phyloP scores from a whole-genome alignment of 2,888 invertebrate species.

The Oxytorus armatus region DNA sequence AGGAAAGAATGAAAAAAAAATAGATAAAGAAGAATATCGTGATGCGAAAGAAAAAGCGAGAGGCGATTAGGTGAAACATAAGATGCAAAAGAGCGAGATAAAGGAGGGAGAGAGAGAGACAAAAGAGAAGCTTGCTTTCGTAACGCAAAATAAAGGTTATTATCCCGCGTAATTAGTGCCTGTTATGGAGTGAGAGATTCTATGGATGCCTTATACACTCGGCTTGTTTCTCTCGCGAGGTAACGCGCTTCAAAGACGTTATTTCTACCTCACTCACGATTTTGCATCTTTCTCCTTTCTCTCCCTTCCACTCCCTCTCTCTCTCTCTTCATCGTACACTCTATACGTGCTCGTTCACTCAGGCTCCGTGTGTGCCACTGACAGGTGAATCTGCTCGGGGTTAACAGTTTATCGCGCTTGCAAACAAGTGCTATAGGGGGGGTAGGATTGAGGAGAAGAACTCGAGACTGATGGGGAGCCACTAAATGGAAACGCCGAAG shows the following conservation, averaged over 20 bases:
- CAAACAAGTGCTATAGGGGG: constrained; percentile 45
- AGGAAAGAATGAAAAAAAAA: constrained; percentile 33
- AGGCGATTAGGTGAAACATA: constrained; percentile 34
- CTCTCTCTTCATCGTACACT: constrained; percentile 23
- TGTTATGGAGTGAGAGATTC: constrained; percentile 62
- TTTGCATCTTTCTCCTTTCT: not conserved
- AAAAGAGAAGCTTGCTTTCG: constrained; percentile 46
- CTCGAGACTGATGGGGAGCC: constrained; percentile 33
- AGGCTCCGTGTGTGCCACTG: constrained; percentile 67
- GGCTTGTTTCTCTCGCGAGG: constrained; percentile 54
- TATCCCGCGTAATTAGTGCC: constrained; percentile 71
- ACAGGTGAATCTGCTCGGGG: constrained; percentile 68
- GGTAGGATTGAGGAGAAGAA: too few relatives aligned
- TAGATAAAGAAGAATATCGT: constrained; percentile 16
- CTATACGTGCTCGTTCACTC: constrained; percentile 38
- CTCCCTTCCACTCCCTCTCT: constrained; percentile 13
- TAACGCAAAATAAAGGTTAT: constrained; percentile 70
- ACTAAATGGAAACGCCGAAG: constrained; percentile 53
- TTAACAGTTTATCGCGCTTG: constrained; percentile 55
- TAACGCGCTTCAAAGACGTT: constrained; percentile 34
- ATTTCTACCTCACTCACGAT: constrained; percentile 33
- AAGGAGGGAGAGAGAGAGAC: constrained; percentile 26
- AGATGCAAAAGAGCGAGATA: constrained; percentile 48
- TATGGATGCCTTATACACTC: constrained; percentile 41
- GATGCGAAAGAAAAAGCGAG: not conserved